Conservation (phyloP, 2,797 vertebrate genomes). For the Sebastes itinus region DNA sequence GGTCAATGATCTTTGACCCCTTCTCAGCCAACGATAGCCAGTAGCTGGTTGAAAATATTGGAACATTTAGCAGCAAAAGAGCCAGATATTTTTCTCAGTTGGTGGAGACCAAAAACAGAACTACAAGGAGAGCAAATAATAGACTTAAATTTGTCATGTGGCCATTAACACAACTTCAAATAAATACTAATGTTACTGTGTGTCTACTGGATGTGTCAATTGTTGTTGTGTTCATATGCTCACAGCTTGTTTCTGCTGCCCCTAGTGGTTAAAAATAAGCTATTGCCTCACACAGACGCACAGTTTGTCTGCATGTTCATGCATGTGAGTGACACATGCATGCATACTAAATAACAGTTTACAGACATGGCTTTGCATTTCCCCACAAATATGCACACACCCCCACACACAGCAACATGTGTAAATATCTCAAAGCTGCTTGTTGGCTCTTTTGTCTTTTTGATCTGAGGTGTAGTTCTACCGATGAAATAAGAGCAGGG, state of each 20-base stretch:
- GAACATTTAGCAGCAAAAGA: neutral
- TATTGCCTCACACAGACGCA: neutral
- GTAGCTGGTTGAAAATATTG: neutral
- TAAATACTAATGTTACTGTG: neutral
- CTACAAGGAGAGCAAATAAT: neutral
- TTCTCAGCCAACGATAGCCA: too few species aligned
- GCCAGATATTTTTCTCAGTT: neutral
- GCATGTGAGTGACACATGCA: neutral
- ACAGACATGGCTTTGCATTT: neutral
- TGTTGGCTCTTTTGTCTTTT: conserved; percentile 54
- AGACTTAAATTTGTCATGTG: neutral
- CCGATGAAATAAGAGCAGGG: conserved; percentile 60
- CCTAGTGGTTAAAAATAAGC: neutral
- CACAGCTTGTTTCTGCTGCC: neutral
- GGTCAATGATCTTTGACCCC: neutral
- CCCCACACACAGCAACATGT: neutral
- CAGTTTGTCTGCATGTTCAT: neutral
- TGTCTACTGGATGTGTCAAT: neutral
- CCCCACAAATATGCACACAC: neutral
- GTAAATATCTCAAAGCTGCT: conserved; percentile 32
- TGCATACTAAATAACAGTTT: neutral
- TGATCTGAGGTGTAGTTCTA: conserved; percentile 59
- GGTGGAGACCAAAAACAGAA: neutral
- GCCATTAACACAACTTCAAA: neutral
- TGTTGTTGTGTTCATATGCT: neutral